A percentile compares a stretch with the other conserved stretches of the same genome.
Evolutionary conservation across 2,797 vertebrate genomes (phyloP).

Genomic region (Tapera naevia): DNA sequence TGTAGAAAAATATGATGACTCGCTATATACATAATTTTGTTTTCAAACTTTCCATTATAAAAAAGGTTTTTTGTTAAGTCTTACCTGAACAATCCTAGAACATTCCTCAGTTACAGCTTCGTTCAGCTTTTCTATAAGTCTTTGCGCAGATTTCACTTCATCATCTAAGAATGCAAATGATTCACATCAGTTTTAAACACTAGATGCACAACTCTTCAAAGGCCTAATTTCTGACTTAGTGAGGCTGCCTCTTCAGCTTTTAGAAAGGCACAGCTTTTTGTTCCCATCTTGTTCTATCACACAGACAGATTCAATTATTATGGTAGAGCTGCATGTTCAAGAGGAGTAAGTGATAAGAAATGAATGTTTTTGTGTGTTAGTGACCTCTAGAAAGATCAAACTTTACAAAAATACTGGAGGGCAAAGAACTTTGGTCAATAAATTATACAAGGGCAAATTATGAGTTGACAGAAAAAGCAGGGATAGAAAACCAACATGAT

Average conservation of each 20-base stretch:
- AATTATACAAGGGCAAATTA: background rate
- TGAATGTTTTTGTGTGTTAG: background rate
- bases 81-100: slow-evolving; percentile 83
- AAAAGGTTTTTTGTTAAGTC: background rate
- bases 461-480: background rate
- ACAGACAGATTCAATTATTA: background rate
- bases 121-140: slow-evolving; percentile 76
- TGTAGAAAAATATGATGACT: background rate
- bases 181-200: background rate
- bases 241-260: background rate
- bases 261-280: background rate
- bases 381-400: background rate
- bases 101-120: slow-evolving; percentile 84
- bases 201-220: background rate
- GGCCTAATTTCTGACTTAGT: background rate
- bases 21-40: background rate
- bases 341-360: background rate
- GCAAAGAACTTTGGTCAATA: background rate
- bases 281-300: background rate
- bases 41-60: background rate
- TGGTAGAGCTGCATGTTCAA: background rate
- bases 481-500: background rate
- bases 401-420: background rate
- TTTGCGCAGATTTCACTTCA: slow-evolving; percentile 72
- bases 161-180: slow-evolving; percentile 62